A percentile compares a stretch with the other conserved stretches of the same genome.
Conservation (phyloP, 2,113 vertebrate species). For the Pachycephala philippinensis region DNA sequence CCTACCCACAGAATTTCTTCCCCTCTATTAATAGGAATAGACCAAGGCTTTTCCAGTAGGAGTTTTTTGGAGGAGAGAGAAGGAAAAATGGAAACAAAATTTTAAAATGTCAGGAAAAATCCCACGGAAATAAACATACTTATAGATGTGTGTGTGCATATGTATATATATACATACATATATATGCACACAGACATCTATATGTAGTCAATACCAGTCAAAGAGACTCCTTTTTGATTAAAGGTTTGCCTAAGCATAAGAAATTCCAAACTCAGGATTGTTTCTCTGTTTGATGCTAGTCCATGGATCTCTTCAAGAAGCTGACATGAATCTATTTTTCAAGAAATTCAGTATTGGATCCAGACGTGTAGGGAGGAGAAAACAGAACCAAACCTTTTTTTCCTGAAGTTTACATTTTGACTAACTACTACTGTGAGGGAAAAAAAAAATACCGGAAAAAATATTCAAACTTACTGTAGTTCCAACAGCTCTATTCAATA, state of each 20-base stretch:
- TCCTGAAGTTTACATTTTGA: neutral
- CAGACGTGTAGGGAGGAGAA: neutral
- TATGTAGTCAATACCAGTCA: neutral
- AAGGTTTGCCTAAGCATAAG: neutral
- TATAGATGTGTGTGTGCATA: accelerated
- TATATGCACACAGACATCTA: accelerated
- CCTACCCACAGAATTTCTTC: neutral
- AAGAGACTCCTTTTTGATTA: neutral
- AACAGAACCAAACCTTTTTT: accelerated
- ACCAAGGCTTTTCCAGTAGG: neutral
- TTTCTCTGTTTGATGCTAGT: neutral
- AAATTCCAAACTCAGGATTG: neutral
- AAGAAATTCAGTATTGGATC: neutral
- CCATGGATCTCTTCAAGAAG: neutral
- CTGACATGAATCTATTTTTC: neutral
- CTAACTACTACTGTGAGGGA: neutral
- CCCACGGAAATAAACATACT: neutral
- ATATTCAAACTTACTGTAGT: neutral
- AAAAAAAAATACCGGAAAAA: neutral
- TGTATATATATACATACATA: too few relatives aligned
- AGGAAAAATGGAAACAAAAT: neutral
- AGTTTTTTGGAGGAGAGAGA: neutral
- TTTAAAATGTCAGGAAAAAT: accelerated
- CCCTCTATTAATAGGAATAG: neutral
- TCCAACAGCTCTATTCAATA: neutral